A percentile compares a stretch with the other conserved stretches of the same genome.
phyloP scores from a whole-genome alignment of 2,113 vertebrate species.

The Apus apus region DNA sequence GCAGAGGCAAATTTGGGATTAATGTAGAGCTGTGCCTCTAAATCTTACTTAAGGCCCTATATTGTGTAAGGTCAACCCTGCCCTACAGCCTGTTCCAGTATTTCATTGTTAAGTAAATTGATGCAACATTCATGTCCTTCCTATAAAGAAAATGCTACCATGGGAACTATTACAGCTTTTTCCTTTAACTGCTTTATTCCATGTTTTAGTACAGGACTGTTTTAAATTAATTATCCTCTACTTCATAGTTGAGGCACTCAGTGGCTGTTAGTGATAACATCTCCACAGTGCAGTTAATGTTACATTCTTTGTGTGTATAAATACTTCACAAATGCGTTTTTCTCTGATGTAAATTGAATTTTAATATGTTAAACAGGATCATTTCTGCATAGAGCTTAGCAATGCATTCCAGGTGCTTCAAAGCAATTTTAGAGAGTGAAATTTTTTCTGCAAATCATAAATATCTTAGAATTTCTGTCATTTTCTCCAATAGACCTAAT shows the following conservation, averaged over 20 bases:
- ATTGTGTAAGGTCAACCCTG: neutral
- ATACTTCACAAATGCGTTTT: constrained; percentile 54
- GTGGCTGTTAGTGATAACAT: constrained; percentile 16
- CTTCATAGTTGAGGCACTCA: constrained; percentile 26
- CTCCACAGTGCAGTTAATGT: constrained; percentile 23
- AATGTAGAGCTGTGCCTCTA: neutral
- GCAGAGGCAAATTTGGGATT: neutral
- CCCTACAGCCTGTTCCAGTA: neutral
- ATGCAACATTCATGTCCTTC: neutral
- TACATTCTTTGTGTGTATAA: constrained; percentile 10
- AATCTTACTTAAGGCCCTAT: neutral
- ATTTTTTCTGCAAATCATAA: neutral
- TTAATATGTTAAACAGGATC: constrained; percentile 24
- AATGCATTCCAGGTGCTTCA: constrained; percentile 13
- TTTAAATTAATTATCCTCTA: constrained; percentile 62
- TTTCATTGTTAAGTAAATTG: neutral
- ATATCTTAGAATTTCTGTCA: neutral
- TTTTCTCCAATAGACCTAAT: neutral
- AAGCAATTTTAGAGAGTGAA: neutral
- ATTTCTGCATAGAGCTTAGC: neutral
- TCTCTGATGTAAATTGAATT: constrained; percentile 38
- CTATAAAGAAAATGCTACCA: neutral
- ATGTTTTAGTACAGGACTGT: constrained; percentile 17
- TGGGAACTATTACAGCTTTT: constrained; percentile 48
- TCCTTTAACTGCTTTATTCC: neutral